Conservation (phyloP, 2,888 invertebrate genomes). For the Polyommatus iphigenia region DNA sequence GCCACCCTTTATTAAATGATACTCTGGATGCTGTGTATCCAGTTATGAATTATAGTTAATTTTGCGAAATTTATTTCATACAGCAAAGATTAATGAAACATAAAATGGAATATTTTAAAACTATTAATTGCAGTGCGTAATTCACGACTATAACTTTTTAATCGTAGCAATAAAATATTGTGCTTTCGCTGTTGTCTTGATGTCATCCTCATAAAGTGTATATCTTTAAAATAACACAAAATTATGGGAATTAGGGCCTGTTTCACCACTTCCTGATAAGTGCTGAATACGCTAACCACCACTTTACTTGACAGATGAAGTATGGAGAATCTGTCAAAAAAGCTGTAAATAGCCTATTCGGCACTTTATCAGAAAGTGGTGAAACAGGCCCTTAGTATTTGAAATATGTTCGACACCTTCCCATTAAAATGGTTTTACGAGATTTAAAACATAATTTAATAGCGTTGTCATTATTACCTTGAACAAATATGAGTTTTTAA, state of each 20-base stretch:
- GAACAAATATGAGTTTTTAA: constrained; percentile 43
- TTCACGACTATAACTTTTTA: background rate
- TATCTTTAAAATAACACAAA: background rate
- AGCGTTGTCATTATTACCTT: constrained; percentile 17
- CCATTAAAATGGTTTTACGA: constrained; percentile 10
- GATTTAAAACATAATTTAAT: background rate
- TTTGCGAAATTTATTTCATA: background rate
- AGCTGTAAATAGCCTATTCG: too few relatives aligned
- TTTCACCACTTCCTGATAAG: too few relatives aligned
- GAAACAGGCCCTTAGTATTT: background rate
- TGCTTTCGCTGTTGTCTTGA: background rate
- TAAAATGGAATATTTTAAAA: background rate
- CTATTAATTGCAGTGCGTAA: background rate
- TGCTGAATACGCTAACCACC: too few relatives aligned
- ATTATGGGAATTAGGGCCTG: background rate
- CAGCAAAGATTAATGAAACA: background rate
- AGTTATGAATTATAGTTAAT: background rate
- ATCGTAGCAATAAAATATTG: constrained; percentile 4
- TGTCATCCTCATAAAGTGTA: background rate
- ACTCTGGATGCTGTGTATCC: background rate
- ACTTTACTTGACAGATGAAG: too few relatives aligned
- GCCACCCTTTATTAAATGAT: background rate
- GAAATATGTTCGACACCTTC: background rate
- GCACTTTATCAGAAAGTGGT: too few relatives aligned
- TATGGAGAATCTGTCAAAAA: too few relatives aligned